Base-by-base conservation (phyloP, 2,888 invertebrate genomes). In the Crepidodera aurea region DNA sequence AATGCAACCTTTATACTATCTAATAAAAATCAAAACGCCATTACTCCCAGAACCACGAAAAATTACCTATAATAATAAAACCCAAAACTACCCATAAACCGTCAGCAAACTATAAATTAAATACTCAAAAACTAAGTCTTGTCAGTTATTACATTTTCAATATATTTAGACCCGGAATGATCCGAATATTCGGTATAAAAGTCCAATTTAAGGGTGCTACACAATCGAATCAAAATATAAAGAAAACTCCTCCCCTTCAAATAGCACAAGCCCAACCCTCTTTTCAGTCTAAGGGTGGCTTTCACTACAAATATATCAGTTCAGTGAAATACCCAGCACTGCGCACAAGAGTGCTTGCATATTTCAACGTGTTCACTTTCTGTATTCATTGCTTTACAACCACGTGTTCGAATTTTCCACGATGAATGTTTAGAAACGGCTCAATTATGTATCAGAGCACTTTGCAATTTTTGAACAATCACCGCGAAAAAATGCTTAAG, bases 401-500 rank as follows among this genome's bases (percentile, higher is more conserved):
- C 61, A 62, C 61, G 61, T 62, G 56, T 25, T 34, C 42, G 15
- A 5, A 16, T 1, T 39, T 19, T 19, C 15, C 39, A 22, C 29
- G 7, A 61, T 50, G 42, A 51, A 10, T 27, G 39, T 40, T 37
- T 51, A 39, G 25, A 8, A 22, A 25, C 44, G 15, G 34, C 55
- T 12, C n/a, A 16, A 8, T 22, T 19, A 81, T 80, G 81, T 79
- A 79, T 64, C 80, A 79, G 58, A 79, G 78, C 68, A 75, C 76
- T 7, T 66, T 78, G 27, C 78, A 79, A 32, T 75, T 78, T 65
- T 69, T 80, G 53, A 73, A 70, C 64, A 46, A 56, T 19, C 76
- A 78, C 55, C 71, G 78, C 51, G 77, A 78, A 60, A 81, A 79
- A 66, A 81, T 81, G 81, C 67, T 81, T 53, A 80, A 80, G 66